Percentiles rank a stretch among this genome's conserved stretches.
Conservation (phyloP, 2,797 vertebrate genomes). For the Helostoma temminkii region DNA sequence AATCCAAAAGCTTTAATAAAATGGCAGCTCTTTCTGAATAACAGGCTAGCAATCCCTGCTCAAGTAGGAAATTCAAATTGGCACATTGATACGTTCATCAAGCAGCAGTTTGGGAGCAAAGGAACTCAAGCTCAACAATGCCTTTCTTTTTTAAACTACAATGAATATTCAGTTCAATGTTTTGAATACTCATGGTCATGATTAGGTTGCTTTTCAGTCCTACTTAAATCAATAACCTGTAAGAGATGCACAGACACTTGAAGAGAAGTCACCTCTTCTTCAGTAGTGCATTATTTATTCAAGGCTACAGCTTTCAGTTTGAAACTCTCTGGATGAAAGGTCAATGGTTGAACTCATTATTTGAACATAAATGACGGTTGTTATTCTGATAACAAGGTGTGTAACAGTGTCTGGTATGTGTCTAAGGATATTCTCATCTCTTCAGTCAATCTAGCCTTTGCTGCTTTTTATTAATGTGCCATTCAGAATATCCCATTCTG, state of each 20-base stretch:
- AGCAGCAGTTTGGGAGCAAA: slow-evolving; percentile 33
- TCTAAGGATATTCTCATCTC: not conserved
- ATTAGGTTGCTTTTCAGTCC: slow-evolving; percentile 33
- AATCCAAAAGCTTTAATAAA: slow-evolving; percentile 6
- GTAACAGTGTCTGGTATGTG: not conserved
- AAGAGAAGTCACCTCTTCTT: slow-evolving; percentile 28
- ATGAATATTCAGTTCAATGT: slow-evolving; percentile 44
- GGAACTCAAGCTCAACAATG: slow-evolving; percentile 25
- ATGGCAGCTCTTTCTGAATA: not conserved
- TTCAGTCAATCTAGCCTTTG: slow-evolving; percentile 18
- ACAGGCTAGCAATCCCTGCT: slow-evolving; percentile 1
- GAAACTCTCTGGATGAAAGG: slow-evolving; percentile 24
- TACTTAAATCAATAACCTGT: slow-evolving; percentile 23
- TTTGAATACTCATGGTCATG: slow-evolving; percentile 27
- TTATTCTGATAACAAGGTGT: slow-evolving; percentile 15
- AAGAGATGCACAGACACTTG: slow-evolving; percentile 25
- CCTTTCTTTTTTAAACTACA: slow-evolving; percentile 2
- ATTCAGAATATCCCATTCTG: slow-evolving; percentile 15
- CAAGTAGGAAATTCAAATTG: slow-evolving; percentile 9
- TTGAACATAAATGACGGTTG: slow-evolving; percentile 15
- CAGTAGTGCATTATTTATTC: slow-evolving; percentile 33
- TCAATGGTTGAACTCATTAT: slow-evolving; percentile 31
- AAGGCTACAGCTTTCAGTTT: slow-evolving; percentile 24
- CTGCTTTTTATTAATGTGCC: slow-evolving; percentile 34
- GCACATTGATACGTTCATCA: slow-evolving; percentile 26